A percentile compares a stretch with the other conserved stretches of the same genome.
Conservation (phyloP, 2,797 vertebrate species). For the Sebastes goodei region DNA sequence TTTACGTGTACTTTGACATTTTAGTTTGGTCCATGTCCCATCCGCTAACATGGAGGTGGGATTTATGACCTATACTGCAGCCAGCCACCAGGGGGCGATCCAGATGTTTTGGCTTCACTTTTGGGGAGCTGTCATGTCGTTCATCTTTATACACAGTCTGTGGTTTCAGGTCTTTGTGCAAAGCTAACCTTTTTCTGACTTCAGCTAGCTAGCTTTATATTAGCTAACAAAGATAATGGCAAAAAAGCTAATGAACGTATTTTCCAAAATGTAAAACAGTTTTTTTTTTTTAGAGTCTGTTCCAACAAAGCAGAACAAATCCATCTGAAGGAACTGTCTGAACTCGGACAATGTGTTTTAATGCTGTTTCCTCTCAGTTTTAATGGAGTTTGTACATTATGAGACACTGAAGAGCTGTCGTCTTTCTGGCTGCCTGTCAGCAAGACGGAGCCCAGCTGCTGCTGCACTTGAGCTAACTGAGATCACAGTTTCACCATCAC, state of each 20-base stretch:
- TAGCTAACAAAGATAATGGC: not conserved
- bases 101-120: too few relatives aligned
- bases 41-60: too few relatives aligned
- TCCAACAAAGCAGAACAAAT: not conserved
- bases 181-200: not conserved
- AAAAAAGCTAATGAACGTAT: not conserved
- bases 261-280: too few relatives aligned
- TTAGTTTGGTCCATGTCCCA: accelerated
- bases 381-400: slow-evolving; percentile 6
- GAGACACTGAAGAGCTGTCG: slow-evolving; percentile 3
- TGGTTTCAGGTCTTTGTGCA: not conserved
- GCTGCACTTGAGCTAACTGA: not conserved
- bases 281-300: not conserved
- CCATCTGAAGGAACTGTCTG: not conserved
- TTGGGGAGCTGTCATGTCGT: too few relatives aligned
- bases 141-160: too few relatives aligned
- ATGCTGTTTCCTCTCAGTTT: slow-evolving; percentile 5
- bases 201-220: not conserved
- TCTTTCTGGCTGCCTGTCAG: not conserved
- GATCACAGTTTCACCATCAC: not conserved
- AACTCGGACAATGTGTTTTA: not conserved
- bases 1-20: too few relatives aligned
- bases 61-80: too few relatives aligned
- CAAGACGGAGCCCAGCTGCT: slow-evolving; percentile 26
- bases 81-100: too few relatives aligned